Evolutionary conservation across 1,140 invertebrate genomes (phyloP).

Genomic region (Cotesia glomerata): DNA sequence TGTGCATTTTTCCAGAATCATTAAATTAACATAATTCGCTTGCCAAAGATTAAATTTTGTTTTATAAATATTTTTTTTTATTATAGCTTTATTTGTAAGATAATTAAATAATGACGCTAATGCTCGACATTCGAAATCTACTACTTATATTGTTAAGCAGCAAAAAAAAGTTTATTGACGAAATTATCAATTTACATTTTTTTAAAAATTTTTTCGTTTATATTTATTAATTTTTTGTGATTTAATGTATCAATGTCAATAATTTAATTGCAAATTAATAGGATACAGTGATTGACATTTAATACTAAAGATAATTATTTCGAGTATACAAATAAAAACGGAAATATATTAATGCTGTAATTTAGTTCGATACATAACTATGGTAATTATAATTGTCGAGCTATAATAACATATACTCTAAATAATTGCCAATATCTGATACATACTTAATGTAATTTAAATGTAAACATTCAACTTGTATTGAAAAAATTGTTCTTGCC

Average conservation of each 20-base stretch:
- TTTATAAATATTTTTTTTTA: not conserved
- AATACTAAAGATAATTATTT: no score
- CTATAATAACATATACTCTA: no score
- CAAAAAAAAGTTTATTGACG: not conserved
- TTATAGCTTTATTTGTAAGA: not conserved
- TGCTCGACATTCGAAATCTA: not conserved
- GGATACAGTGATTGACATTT: no score
- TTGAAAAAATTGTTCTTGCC: no score
- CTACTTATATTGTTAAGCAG: not conserved
- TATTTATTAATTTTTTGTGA: no score
- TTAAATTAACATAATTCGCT: not conserved
- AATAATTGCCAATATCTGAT: no score
- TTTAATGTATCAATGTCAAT: no score
- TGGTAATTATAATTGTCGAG: not conserved
- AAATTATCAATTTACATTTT: not conserved
- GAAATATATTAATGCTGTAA: not conserved
- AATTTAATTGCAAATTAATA: no score
- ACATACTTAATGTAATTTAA: no score
- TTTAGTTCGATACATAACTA: not conserved
- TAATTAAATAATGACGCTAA: not conserved
- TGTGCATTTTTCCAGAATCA: not conserved
- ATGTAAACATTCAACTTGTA: no score
- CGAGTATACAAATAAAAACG: no score
- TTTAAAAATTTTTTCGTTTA: no score
- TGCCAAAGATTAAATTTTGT: not conserved